Base-by-base conservation (phyloP, 2,113 vertebrate species). In the Pungitius pungitius region DNA sequence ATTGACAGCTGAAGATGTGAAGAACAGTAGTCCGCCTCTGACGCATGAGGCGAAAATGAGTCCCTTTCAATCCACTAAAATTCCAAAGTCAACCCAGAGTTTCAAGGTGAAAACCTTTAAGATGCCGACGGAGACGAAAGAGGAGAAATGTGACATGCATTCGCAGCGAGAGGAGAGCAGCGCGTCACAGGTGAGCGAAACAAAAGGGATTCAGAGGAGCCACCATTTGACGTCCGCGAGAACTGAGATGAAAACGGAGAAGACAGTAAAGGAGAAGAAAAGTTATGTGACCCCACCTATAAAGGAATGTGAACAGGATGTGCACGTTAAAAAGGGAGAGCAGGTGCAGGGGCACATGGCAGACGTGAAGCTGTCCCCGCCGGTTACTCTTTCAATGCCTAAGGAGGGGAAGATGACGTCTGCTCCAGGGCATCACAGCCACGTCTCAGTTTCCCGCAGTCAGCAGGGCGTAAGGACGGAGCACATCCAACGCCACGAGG, bases 91-190 rank as follows among this genome's bases (percentile, higher is more conserved):
- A 47, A 89, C 91, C 40, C 93, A 94, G 15, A 93, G 81, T 89
- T 93, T 95, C 86, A 95, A 92, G 89, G 94, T 95, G 45, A 96
- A 93, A 87, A 91, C 92, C 3, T 86, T 88, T 71, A 94, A 94
- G 77, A 82, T 93, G 74, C 93, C 94, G 2, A 62, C 67, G 8
- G 89, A 89, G 77, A 92, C 87, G 51, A 86, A 82, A 45, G 88
- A 91, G 60, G 93, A 89, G 60, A 85, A 75, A n/a, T 71, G 70
- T 45, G 78, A 83, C 71, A 42, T 52, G 26, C 80, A 83, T 40
- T 61, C 52, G 3, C 70, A 88, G 55, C 78, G 86, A 40, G 81
- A 77, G 30, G 82, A 58, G 72, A 73, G 74, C 3, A 42, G 42
- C 8, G 54, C 61, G 45, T 86, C 88, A 35, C 78, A 86, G 73